Conservation (phyloP, 2,888 invertebrate species). For the Agrochola lota region DNA sequence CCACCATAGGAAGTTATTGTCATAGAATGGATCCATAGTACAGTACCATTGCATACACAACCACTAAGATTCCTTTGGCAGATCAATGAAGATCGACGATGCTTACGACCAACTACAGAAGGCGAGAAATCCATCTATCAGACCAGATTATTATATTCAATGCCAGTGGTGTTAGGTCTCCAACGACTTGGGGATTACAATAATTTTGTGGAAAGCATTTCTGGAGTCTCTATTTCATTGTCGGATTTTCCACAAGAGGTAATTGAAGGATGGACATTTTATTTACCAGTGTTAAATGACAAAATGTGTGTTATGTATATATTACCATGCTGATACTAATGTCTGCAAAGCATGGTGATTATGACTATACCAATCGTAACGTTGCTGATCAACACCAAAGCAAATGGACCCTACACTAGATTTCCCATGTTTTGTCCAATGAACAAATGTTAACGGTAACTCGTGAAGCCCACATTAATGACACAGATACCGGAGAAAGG, state of each 20-base stretch:
- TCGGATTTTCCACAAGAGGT: background rate
- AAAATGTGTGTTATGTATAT: conserved; percentile 29
- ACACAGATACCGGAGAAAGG: conserved; percentile 42
- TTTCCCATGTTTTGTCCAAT: conserved; percentile 11
- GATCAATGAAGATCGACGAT: conserved; percentile 18
- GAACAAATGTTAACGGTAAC: conserved; percentile 25
- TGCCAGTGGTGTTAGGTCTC: background rate
- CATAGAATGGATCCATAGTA: background rate
- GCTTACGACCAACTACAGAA: background rate
- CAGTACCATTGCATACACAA: background rate
- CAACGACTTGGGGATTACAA: background rate
- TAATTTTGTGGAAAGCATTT: background rate
- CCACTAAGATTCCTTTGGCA: background rate
- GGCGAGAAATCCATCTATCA: too few relatives aligned
- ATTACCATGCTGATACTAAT: conserved; percentile 16
- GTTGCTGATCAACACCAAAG: conserved; percentile 31
- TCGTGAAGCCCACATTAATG: conserved; percentile 40
- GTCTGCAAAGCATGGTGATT: conserved; percentile 22
- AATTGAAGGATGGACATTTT: conserved; percentile 3
- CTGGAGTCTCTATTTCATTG: background rate
- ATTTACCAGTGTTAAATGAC: conserved; percentile 5
- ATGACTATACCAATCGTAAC: conserved; percentile 15
- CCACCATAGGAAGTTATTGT: background rate
- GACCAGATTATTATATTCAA: background rate
- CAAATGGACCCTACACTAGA: conserved; percentile 33